Conservation (phyloP, 2,113 vertebrate genomes). For the Semnornis frantzii region DNA sequence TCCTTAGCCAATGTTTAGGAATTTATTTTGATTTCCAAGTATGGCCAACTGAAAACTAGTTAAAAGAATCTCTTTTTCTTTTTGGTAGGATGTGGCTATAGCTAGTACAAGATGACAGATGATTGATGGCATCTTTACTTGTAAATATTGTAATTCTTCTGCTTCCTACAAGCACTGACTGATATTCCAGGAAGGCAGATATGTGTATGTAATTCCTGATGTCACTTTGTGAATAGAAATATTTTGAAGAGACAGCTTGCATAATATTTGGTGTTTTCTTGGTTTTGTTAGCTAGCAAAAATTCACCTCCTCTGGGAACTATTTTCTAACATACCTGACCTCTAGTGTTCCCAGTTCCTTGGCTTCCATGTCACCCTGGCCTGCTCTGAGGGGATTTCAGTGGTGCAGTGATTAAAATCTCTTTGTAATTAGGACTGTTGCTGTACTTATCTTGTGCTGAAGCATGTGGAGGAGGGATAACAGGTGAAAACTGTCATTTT, state of each 20-base stretch:
- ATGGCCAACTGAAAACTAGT: background rate
- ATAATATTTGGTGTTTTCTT: background rate
- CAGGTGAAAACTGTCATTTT: slow-evolving; percentile 28
- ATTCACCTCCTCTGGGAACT: background rate
- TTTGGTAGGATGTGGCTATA: background rate
- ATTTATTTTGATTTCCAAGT: background rate
- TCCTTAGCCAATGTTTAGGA: background rate
- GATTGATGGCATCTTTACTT: slow-evolving; percentile 17
- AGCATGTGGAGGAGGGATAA: background rate
- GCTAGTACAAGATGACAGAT: background rate
- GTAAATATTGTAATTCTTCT: background rate
- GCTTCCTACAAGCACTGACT: background rate
- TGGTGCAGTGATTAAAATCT: background rate
- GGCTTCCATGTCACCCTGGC: background rate
- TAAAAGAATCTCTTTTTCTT: background rate
- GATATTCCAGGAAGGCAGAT: background rate
- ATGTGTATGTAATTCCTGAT: background rate
- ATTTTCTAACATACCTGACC: background rate
- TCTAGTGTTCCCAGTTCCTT: background rate
- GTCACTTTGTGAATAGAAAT: background rate
- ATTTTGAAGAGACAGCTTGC: background rate
- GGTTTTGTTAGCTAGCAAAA: background rate
- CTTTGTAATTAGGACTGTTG: background rate
- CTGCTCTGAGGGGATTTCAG: background rate
- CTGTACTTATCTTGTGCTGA: background rate